phyloP scores from a whole-genome alignment of 2,888 invertebrate species.

The Acheta domesticus region DNA sequence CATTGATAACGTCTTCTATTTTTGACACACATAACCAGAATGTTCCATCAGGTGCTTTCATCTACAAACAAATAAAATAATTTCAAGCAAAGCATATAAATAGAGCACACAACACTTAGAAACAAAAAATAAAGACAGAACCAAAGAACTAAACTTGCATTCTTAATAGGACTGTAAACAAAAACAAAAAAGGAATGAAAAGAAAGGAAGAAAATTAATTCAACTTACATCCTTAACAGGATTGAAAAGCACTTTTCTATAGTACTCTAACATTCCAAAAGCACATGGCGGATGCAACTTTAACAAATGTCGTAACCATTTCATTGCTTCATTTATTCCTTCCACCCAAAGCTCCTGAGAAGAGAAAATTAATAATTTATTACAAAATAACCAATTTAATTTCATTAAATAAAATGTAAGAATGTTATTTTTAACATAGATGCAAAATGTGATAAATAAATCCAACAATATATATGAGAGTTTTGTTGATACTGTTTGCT shows the following conservation, averaged over 20 bases:
- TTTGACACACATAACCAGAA: not conserved
- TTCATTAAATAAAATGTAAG: not conserved
- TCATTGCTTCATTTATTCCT: not conserved
- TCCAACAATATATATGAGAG: too few relatives aligned
- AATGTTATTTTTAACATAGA: not conserved
- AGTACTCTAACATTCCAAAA: not conserved
- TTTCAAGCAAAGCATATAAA: too few relatives aligned
- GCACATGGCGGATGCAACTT: not conserved
- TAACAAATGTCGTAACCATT: not conserved
- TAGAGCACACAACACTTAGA: too few relatives aligned
- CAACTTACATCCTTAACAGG: not conserved
- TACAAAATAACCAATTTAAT: not conserved
- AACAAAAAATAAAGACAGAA: too few relatives aligned
- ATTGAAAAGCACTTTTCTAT: conserved; percentile 18
- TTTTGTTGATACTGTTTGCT: too few relatives aligned
- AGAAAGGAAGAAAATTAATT: not conserved
- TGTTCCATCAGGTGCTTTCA: not conserved
- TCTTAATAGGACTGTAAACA: too few relatives aligned
- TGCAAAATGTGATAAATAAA: not conserved
- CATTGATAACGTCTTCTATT: not conserved
- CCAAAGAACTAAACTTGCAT: too few relatives aligned
- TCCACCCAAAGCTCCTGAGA: not conserved
- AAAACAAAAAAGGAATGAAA: too few relatives aligned
- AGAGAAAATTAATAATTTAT: not conserved
- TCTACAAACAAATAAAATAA: not conserved